phyloP scores from a whole-genome alignment of 2,888 invertebrate genomes.

The Pilophorus perplexus region DNA sequence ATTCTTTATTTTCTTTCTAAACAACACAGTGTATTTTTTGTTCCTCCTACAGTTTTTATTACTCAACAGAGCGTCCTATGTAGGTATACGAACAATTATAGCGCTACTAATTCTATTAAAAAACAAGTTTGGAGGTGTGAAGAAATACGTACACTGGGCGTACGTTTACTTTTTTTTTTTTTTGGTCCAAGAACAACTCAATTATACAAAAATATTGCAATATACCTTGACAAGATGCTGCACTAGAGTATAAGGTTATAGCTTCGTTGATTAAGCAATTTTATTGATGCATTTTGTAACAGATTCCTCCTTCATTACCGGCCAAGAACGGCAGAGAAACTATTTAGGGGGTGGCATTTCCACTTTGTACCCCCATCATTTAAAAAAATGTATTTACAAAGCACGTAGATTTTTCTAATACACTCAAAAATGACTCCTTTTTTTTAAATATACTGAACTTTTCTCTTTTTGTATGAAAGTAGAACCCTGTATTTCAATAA shows the following conservation, averaged over 20 bases:
- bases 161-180: conserved; percentile 1
- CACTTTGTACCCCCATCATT: too few species aligned
- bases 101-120: conserved; percentile 15
- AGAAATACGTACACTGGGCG: conserved; percentile 14
- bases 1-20: conserved; percentile 34
- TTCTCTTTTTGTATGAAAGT: conserved; percentile 10
- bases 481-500: conserved; percentile 38
- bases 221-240: conserved; percentile 27
- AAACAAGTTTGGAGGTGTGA: conserved; percentile 8
- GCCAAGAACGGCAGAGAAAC: too few species aligned
- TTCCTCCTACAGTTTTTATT: neutral
- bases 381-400: conserved; percentile 21
- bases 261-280: conserved; percentile 30
- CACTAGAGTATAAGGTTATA: neutral
- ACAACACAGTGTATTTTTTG: conserved; percentile 25
- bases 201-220: conserved; percentile 36
- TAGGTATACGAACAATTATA: conserved; percentile 23
- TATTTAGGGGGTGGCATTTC: too few species aligned
- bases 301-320: too few species aligned
- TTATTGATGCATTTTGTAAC: conserved; percentile 8
- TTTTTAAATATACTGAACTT: conserved; percentile 4
- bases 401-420: neutral
- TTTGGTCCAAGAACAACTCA: conserved; percentile 33
- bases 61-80: conserved; percentile 18
- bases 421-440: neutral